Base-by-base conservation (phyloP, 1,140 invertebrate genomes). In the Carposina sasakii region DNA sequence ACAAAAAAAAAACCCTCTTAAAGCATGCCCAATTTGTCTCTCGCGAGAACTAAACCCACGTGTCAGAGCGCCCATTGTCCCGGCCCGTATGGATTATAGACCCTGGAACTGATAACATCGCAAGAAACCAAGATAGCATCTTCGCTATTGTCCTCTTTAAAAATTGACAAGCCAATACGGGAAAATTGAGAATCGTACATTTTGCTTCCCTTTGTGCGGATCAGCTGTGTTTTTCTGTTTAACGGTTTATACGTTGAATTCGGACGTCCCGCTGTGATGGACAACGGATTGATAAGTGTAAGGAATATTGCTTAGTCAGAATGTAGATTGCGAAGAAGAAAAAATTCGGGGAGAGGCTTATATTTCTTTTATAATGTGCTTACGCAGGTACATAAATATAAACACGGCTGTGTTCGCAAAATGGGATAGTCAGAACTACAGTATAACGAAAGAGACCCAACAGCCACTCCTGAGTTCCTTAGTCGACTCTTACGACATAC, bases 11-110 rank as follows among this genome's bases (percentile, higher is more conserved):
- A 20, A 19, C 24, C 15, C 45, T 60, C 52, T 66, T 58, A 63
- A 69, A n/a, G n/a, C n/a, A n/a, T 63, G 55, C 65, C 63, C 65
- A 77, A 75, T 75, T 77, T 72, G 65, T 64, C 57, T 48, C 43
- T 43, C 22, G 45, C 63, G 67, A 64, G 67, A 70, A 63, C 59
- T 40, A 21, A n/a, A 54, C 60, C 63, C 73, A 79, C 67, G 70
- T 76, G 76, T 71, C 63, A 46, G 52, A 52, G 44, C 58, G 33
- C 17, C 64, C 36, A 67, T 76, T 78, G 69, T 76, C 57, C 58
- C 52, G 51, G 21, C 61, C 62, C 63, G 51, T 71, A 71, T 57
- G 67, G 67, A 70, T 69, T 69, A 65, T 45, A 26, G 26, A 28
- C 21, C 61, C 44, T 16, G 54, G 36, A 26, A 21, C 61, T 59